Percentiles rank a stretch among this genome's conserved stretches.
These are phyloP conservation scores for Lerista edwardsae DNA, from an alignment of 2,797 vertebrate genomes.

Conservation along the genomic window DNA sequence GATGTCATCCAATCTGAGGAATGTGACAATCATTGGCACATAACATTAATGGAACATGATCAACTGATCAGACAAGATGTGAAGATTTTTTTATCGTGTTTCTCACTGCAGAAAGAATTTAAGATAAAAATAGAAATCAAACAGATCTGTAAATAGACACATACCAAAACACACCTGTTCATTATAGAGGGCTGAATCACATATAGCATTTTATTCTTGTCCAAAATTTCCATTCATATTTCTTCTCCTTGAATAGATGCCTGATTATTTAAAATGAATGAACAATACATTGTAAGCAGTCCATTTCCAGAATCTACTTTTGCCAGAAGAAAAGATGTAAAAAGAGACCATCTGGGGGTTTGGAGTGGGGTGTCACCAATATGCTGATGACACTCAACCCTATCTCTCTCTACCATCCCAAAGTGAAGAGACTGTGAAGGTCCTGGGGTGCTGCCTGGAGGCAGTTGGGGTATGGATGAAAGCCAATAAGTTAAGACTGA, in stretches of 20 bases:
- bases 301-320: not conserved
- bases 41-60: conserved; percentile 1
- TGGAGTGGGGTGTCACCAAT: too few species aligned
- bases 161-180: conserved; percentile 15
- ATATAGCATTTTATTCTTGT: conserved; percentile 8
- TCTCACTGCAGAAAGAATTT: not conserved
- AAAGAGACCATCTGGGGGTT: too few species aligned
- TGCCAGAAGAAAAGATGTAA: not conserved
- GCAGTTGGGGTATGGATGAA: too few species aligned
- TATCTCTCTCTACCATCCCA: too few species aligned
- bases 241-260: conserved; percentile 35
- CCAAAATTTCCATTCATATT: conserved; percentile 39
- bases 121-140: conserved; percentile 34
- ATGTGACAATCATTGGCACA: conserved; percentile 24
- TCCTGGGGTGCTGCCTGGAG: too few species aligned
- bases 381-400: too few species aligned
- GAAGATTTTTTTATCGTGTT: conserved; percentile 5
- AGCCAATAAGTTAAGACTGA: too few species aligned
- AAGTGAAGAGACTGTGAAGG: too few species aligned
- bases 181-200: not conserved
- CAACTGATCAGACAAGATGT: conserved; percentile 31
- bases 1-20: conserved; percentile 3
- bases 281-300: conserved; percentile 14
- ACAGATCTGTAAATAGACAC: conserved; percentile 9
- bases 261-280: conserved; percentile 8